Evolutionary conservation across 2,113 vertebrate genomes (phyloP).

Genomic region (Amazona guildingii): DNA sequence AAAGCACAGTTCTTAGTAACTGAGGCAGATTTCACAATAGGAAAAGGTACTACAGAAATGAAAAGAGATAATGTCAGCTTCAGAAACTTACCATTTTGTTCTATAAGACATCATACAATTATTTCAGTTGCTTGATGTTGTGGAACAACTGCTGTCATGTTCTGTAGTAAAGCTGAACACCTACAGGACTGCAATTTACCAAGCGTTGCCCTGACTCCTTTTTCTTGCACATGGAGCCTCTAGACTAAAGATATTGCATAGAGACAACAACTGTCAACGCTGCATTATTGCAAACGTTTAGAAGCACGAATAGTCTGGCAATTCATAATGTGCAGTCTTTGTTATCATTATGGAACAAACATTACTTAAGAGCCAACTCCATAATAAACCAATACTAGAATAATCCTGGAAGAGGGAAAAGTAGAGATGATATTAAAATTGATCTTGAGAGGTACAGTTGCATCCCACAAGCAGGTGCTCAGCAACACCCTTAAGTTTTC

Average conservation of each 20-base stretch:
- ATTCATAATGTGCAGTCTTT: not conserved
- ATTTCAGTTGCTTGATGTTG: not conserved
- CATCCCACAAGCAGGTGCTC: not conserved
- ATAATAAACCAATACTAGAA: not conserved
- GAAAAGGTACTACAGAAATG: not conserved
- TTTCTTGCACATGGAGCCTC: not conserved
- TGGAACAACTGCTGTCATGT: not conserved
- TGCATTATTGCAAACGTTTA: not conserved
- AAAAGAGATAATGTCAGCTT: not conserved
- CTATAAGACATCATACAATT: not conserved
- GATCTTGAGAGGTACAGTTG: not conserved
- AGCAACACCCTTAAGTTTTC: not conserved
- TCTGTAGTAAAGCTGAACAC: not conserved
- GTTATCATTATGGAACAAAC: not conserved
- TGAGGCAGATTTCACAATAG: not conserved
- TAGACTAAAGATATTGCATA: not conserved
- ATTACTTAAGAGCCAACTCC: not conserved
- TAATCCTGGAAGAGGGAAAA: not conserved
- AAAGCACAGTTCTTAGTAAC: not conserved
- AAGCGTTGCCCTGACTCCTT: not conserved
- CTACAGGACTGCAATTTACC: not conserved
- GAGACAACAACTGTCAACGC: not conserved
- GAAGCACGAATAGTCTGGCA: not conserved
- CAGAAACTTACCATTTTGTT: not conserved
- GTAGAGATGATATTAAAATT: not conserved